Base-by-base conservation (phyloP, 2,888 invertebrate genomes). In the Syritta pipiens region DNA sequence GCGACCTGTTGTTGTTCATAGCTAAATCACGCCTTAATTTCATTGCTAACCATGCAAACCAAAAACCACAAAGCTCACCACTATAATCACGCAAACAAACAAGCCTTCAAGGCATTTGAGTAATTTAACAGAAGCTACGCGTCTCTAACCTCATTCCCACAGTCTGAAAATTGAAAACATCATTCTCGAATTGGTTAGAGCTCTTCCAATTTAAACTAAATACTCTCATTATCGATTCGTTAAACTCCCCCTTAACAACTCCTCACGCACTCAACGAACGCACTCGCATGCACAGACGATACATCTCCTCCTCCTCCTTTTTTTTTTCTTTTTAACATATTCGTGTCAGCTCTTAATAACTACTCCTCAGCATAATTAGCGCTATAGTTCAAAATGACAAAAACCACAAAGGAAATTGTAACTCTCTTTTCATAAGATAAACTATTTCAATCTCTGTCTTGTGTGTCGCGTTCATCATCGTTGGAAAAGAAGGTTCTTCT, bases 361-460 rank as follows among this genome's bases (percentile, higher is more conserved):
- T 53, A 9, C 35, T 48, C 53, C 44, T 59, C 51, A 51, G 32
- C 28, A 55, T 79, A 74, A 79, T 74, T 79, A 74, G 79, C 67
- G 49, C 55, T 68, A 67, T 48, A 42, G 67, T 79, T 74, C 67
- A 17, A 79, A 79, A 51, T 68, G 44, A 79, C 67, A 67, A 67
- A 67, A 28, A 37, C 28, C 40, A 72, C 46, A 67, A 60, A 35
- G 35, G 40, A 67, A 60, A 60, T 60, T 67, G 77, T 67, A 65
- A 12, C 0, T 1, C 1, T 65, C 59, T 69, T 14, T 3, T 9
- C n/a, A 24, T 37, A 55, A 30, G 55, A 67, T 20, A 55, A 69
- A 49, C 48, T 28, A 55, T 62, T 62, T 48, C 55, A 63, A 42
- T 22, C n/a, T n/a, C n/a, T n/a, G n/a, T n/a, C n/a, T n/a, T n/a